Evolutionary conservation across 1,140 invertebrate genomes (phyloP).

Genomic region (Vanessa atalanta): DNA sequence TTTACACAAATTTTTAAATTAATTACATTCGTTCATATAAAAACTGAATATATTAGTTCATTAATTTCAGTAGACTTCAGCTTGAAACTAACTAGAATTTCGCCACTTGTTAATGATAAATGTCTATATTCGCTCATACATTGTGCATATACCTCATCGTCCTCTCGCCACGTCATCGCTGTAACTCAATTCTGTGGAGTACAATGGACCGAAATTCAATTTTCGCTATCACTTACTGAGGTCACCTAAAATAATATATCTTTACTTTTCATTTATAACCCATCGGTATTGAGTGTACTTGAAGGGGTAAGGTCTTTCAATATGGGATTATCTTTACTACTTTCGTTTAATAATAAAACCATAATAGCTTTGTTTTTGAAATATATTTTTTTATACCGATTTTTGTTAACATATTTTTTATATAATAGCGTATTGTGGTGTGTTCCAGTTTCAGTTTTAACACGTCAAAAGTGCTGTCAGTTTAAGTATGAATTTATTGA

Average conservation of each 20-base stretch:
- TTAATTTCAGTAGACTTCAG: not conserved
- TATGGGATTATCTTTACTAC: conserved; percentile 23
- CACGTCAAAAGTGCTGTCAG: too few species aligned
- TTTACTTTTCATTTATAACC: conserved; percentile 25
- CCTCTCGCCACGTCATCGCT: conserved; percentile 28
- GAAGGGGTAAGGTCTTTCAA: conserved; percentile 23
- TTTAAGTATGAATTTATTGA: too few species aligned
- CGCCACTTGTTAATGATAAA: conserved; percentile 34
- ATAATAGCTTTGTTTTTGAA: too few species aligned
- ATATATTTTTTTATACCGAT: too few species aligned
- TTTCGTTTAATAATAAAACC: conserved; percentile 11
- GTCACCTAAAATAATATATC: conserved; percentile 36
- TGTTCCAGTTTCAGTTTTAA: too few species aligned
- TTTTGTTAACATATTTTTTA: too few species aligned
- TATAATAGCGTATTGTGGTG: too few species aligned
- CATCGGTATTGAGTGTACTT: conserved; percentile 13
- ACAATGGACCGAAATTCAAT: conserved; percentile 42
- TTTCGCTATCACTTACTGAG: conserved; percentile 34
- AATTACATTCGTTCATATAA: not conserved
- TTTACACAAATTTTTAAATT: not conserved
- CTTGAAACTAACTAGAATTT: conserved; percentile 6
- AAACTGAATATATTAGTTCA: not conserved
- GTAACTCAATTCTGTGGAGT: conserved; percentile 35
- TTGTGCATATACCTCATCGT: conserved; percentile 28
- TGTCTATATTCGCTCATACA: conserved; percentile 28